Conservation (phyloP, 2,797 vertebrate species). For the Halcyon badia region DNA sequence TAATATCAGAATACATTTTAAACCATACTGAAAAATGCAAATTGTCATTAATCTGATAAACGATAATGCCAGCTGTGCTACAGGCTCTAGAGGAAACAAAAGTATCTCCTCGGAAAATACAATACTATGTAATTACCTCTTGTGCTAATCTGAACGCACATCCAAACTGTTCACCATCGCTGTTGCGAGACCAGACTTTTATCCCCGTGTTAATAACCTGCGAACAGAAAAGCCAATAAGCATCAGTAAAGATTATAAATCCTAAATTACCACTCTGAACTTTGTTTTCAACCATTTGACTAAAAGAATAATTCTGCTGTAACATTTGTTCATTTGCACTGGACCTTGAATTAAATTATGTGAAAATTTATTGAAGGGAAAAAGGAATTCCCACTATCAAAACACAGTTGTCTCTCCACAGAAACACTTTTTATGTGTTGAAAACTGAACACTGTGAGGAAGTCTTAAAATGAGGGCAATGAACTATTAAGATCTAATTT, state of each 20-base stretch:
- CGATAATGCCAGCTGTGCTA: neutral
- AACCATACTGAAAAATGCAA: neutral
- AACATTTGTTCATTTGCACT: neutral
- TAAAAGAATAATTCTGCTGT: neutral
- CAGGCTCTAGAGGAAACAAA: neutral
- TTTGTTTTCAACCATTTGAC: neutral
- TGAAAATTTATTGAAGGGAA: neutral
- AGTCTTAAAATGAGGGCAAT: neutral
- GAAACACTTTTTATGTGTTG: neutral
- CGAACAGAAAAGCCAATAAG: neutral
- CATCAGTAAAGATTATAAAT: neutral
- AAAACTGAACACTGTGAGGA: neutral
- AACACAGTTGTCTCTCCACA: accelerated
- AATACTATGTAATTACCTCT: slow-evolving; percentile 85
- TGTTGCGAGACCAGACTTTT: slow-evolving; percentile 97
- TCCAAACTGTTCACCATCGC: slow-evolving; percentile 93
- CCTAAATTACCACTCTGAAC: neutral
- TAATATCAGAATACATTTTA: neutral
- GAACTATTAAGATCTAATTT: neutral
- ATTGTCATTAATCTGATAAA: neutral
- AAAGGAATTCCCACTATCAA: neutral
- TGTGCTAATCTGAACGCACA: slow-evolving; percentile 97
- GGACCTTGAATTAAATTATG: neutral
- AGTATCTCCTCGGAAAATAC: neutral
- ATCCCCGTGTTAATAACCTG: slow-evolving; percentile 98